These are phyloP conservation scores for Gortyna flavago DNA, from an alignment of 2,888 invertebrate species.

Conservation along the genomic window DNA sequence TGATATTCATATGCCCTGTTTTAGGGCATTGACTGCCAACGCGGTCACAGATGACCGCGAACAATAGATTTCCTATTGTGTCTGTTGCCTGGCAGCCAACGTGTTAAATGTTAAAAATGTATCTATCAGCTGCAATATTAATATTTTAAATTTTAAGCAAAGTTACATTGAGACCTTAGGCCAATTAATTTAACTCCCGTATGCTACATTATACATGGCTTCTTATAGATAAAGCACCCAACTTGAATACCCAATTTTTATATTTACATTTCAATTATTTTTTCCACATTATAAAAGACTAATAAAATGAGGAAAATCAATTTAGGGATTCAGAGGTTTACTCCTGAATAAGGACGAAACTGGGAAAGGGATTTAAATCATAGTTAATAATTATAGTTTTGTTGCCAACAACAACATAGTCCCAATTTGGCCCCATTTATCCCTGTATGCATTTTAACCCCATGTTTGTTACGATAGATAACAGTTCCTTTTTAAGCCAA, in stretches of 20 bases:
- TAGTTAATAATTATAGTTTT: not conserved
- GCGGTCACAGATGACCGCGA: too few relatives aligned
- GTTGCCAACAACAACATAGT: not conserved
- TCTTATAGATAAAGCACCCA: constrained; percentile 31
- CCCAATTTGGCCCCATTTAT: not conserved
- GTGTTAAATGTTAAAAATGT: not conserved
- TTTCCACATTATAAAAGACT: not conserved
- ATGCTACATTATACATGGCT: not conserved
- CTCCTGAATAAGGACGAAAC: not conserved
- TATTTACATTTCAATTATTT: constrained; percentile 25
- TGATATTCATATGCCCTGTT: too few relatives aligned
- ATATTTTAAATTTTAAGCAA: not conserved
- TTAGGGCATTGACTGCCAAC: too few relatives aligned
- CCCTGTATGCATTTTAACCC: not conserved
- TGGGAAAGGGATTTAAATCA: not conserved
- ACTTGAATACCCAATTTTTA: constrained; percentile 19
- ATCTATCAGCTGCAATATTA: not conserved
- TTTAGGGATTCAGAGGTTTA: not conserved
- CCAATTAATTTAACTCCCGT: not conserved
- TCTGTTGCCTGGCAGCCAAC: too few relatives aligned
- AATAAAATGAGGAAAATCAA: not conserved
- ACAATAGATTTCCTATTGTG: too few relatives aligned
- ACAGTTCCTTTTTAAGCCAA: not conserved
- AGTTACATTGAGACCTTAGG: constrained; percentile 2
- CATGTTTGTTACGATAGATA: not conserved